phyloP scores from a whole-genome alignment of 2,797 vertebrate species.

The Bufotes viridis region DNA sequence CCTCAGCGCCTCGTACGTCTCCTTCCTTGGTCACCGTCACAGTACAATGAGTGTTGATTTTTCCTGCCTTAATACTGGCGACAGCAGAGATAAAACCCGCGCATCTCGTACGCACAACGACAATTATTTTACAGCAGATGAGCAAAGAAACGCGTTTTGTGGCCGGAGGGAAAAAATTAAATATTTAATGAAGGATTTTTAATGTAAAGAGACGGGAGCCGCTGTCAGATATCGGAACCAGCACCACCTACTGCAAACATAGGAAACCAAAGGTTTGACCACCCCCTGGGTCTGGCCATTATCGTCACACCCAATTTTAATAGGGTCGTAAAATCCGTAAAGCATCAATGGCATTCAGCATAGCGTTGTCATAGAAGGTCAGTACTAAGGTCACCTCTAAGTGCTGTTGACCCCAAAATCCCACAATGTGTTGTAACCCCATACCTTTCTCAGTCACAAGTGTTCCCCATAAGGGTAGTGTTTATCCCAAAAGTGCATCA shows the following conservation, averaged over 20 bases:
- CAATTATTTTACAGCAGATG: constrained; percentile 19
- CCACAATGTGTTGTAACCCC: too few species aligned
- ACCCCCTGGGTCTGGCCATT: neutral
- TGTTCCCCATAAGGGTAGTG: too few species aligned
- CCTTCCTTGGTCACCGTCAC: constrained; percentile 5
- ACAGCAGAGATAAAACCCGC: neutral
- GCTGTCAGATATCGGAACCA: neutral
- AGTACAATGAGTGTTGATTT: constrained; percentile 20
- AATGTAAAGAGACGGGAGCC: neutral
- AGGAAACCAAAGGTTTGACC: neutral
- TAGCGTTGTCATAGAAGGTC: too few species aligned
- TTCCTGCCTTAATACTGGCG: neutral
- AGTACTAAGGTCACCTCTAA: too few species aligned
- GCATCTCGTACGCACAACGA: neutral
- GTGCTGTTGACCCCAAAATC: too few species aligned
- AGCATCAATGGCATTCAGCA: too few species aligned
- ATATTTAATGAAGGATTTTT: neutral
- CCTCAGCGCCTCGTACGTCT: neutral
- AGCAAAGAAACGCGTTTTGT: neutral
- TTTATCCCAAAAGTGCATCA: too few species aligned
- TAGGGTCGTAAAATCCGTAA: too few species aligned
- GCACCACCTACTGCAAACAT: too few species aligned
- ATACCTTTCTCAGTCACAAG: too few species aligned
- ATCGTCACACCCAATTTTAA: neutral
- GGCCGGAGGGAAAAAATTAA: neutral